Percentiles rank a stretch among this genome's conserved stretches.
Conservation (phyloP, 2,113 vertebrate species). For the Saiga tatarica region DNA sequence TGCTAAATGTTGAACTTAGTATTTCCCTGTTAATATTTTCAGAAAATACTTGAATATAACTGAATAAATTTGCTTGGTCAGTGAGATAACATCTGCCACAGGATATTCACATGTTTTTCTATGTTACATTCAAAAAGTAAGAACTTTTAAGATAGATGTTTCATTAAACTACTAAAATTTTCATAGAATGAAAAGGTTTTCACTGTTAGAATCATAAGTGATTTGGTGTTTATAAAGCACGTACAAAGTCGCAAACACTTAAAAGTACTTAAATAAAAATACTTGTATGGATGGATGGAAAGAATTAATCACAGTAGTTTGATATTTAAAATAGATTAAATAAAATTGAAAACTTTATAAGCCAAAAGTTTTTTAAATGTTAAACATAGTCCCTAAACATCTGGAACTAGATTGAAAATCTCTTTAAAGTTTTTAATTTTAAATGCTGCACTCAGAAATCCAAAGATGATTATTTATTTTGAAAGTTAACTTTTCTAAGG, state of each 20-base stretch:
- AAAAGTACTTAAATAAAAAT: slow-evolving; percentile 10
- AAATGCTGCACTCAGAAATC: slow-evolving; percentile 41
- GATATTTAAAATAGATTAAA: slow-evolving; percentile 35
- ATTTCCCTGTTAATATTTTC: slow-evolving; percentile 1
- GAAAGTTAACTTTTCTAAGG: slow-evolving; percentile 40
- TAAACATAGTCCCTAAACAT: slow-evolving; percentile 8
- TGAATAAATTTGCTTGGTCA: not conserved
- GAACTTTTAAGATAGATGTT: not conserved
- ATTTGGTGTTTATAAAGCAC: slow-evolving; percentile 27
- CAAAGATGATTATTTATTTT: not conserved
- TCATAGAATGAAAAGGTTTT: slow-evolving; percentile 29
- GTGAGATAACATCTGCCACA: not conserved
- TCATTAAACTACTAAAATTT: slow-evolving; percentile 31
- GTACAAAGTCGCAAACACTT: not conserved
- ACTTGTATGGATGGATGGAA: not conserved
- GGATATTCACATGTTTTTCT: not conserved
- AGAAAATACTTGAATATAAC: slow-evolving; percentile 11
- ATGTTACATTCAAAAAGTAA: slow-evolving; percentile 15
- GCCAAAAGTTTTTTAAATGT: slow-evolving; percentile 10
- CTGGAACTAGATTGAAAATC: not conserved
- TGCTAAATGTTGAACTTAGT: slow-evolving; percentile 1
- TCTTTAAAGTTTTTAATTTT: slow-evolving; percentile 43
- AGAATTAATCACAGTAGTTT: slow-evolving; percentile 30
- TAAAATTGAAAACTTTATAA: not conserved
- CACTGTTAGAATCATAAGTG: not conserved